Base-by-base conservation (phyloP, 2,797 vertebrate genomes). In the Chiroxiphia lanceolata region DNA sequence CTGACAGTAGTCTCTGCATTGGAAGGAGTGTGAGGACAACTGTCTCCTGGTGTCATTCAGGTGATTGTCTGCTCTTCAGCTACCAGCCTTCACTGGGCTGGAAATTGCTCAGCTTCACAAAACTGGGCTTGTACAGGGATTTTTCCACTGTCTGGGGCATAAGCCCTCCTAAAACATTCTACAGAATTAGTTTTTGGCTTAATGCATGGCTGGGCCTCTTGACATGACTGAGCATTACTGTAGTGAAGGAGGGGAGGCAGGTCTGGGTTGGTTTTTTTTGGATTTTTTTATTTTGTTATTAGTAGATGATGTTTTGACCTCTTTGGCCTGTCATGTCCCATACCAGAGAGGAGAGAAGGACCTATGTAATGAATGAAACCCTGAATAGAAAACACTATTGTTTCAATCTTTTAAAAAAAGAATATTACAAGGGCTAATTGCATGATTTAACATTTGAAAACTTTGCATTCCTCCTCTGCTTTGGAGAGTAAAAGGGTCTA, bases 361-460 rank as follows among this genome's bases (percentile, higher is more conserved):
- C 40, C 29, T 44, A 57, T 84, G 34, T 10, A 71, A n/a, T 61
- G 68, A 94, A 61, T 45, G 76, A 81, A 88, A 69, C 25, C 15
- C 50, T 45, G 61, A 91, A 64, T 4, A 91, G 45, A 91, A 94
- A 95, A 87, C 80, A 48, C 19, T 36, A 44, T 77, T 89, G 78
- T 95, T 87, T 71, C 47, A 67, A 6, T 14, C 64, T 68, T 68
- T 67, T 8, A 0, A 48, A 64, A 42, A 61, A 70, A 15, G 3
- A 92, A 20, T 68, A 95, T 90, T 96, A 89, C 83, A 92, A 87
- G 57, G 60, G 38, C 83, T 97, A 98, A 98, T 97, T 97, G 91
- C 96, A 95, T 97, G 96, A 97, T 96, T 97, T 97, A 98, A 96
- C 94, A 94, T 98, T 97, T 90, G 85, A 97, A 98, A 98, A 97